Conservation (phyloP, 1,140 invertebrate species). For the Solenopsis invicta region DNA sequence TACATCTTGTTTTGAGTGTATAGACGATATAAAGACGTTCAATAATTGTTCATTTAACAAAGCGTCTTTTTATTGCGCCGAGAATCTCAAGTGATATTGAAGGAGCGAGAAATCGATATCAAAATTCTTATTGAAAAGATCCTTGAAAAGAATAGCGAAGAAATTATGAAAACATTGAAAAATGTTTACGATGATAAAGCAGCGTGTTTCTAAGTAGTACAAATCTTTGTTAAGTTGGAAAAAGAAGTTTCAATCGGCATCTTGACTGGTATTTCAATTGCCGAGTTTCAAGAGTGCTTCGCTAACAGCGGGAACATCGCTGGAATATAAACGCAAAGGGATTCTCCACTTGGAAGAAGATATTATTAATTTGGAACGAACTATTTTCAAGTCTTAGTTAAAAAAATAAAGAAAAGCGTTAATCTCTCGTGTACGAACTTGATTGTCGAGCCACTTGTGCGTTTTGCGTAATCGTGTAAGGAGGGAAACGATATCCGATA, state of each 20-base stretch:
- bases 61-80: background rate
- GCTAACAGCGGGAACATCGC: background rate
- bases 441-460: background rate
- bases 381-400: background rate
- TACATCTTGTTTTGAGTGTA: background rate
- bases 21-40: background rate
- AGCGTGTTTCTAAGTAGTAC: slow-evolving; percentile 21
- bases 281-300: slow-evolving; percentile 4
- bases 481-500: slow-evolving; percentile 29
- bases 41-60: slow-evolving; percentile 25
- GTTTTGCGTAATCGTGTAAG: background rate
- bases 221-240: slow-evolving; percentile 18
- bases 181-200: slow-evolving; percentile 29
- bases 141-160: background rate
- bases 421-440: background rate
- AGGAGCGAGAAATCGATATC: background rate
- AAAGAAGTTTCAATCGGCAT: slow-evolving; percentile 32
- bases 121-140: slow-evolving; percentile 42
- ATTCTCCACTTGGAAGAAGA: background rate
- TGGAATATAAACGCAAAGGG: slow-evolving; percentile 2
- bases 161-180: slow-evolving; percentile 29
- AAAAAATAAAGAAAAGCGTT: background rate
- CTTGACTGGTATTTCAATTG: slow-evolving; percentile 39
- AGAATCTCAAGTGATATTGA: slow-evolving; percentile 6
- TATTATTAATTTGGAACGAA: slow-evolving; percentile 11